Conservation (phyloP, 30 jellyfish, hydroid and myxozoan genomes). For the Turritopsis dohrnii region DNA sequence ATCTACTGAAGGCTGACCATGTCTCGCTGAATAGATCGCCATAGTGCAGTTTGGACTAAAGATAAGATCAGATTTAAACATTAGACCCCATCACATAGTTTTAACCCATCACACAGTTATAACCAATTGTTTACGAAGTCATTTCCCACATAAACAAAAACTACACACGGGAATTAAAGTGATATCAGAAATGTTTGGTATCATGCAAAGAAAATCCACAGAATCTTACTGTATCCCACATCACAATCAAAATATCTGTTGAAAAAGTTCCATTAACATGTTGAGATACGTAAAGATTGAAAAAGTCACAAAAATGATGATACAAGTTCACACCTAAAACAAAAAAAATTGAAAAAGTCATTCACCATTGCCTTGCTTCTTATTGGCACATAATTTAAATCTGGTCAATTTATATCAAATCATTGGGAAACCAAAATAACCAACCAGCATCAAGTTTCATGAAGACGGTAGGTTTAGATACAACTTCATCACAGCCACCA, state of each 20-base stretch:
- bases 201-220: not conserved
- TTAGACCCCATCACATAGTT: not conserved
- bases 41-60: constrained; percentile 34
- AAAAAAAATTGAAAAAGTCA: not conserved
- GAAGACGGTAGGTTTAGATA: constrained; percentile 54
- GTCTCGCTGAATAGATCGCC: constrained; percentile 57
- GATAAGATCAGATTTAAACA: not conserved
- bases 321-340: constrained; percentile 67
- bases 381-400: too few species aligned
- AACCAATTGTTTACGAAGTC: too few species aligned
- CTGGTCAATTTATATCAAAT: too few species aligned
- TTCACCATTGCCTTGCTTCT: not conserved
- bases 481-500: constrained; percentile 42
- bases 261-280: constrained; percentile 78
- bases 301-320: constrained; percentile 79
- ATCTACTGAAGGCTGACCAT: constrained; percentile 58
- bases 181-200: too few species aligned
- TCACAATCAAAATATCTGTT: constrained; percentile 47
- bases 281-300: constrained; percentile 67
- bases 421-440: too few species aligned
- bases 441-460: constrained; percentile 76
- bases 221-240: constrained; percentile 79
- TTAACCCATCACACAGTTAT: too few species aligned
- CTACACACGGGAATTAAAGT: too few species aligned
- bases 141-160: too few species aligned